phyloP scores from a whole-genome alignment of 2,888 invertebrate genomes.

The Pteria penguin region DNA sequence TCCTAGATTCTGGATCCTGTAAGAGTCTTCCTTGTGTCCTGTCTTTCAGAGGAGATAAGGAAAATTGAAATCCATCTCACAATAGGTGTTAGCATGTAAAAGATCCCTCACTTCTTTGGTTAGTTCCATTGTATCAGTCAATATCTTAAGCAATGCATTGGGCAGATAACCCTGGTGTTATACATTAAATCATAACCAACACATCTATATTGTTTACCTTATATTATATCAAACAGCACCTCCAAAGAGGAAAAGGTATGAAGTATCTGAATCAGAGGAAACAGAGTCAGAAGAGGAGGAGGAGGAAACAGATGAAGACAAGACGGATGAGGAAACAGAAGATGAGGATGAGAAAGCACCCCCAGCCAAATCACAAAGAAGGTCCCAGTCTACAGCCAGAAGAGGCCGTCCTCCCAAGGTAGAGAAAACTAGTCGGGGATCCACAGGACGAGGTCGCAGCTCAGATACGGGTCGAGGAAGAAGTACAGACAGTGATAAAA shows the following conservation, averaged over 20 bases:
- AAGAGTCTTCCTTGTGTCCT: no score
- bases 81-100: no score
- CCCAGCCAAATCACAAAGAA: slow-evolving; percentile 45
- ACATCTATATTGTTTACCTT: no score
- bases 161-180: no score
- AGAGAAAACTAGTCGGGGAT: slow-evolving; percentile 25
- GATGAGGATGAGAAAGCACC: slow-evolving; percentile 33
- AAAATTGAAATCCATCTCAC: no score
- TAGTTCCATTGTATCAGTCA: no score
- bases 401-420: slow-evolving; percentile 28
- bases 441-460: not conserved
- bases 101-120: no score
- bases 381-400: slow-evolving; percentile 32
- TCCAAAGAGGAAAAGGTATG: slow-evolving; percentile 50
- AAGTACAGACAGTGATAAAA: not conserved
- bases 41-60: no score
- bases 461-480: not conserved
- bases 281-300: slow-evolving; percentile 32
- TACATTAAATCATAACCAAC: no score
- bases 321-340: slow-evolving; percentile 40
- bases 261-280: slow-evolving; percentile 18
- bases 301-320: slow-evolving; percentile 20
- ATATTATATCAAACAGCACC: no score
- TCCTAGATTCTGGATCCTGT: no score
- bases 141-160: no score